phyloP scores from a whole-genome alignment of 35 echinoderm and acorn worm genomes.

The Apostichopus japonicus region DNA sequence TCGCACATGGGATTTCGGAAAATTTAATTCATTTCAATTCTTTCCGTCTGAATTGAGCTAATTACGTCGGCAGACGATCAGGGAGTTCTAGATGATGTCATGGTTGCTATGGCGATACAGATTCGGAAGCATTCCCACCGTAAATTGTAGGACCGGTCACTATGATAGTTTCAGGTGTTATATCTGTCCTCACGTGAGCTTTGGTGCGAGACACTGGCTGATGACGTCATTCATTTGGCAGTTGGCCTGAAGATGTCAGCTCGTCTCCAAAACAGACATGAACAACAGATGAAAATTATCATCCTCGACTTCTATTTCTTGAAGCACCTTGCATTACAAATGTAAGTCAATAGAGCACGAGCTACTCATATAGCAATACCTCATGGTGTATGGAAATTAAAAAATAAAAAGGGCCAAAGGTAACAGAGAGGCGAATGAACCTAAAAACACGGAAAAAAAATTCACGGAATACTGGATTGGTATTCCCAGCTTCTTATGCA shows the following conservation, averaged over 20 bases:
- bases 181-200: not conserved
- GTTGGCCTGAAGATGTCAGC: slow-evolving; percentile 21
- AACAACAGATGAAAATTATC: not conserved
- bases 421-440: no score
- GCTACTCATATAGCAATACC: no score
- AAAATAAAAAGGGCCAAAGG: no score
- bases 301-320: not conserved
- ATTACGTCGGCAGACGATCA: slow-evolving; percentile 36
- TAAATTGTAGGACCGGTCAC: not conserved
- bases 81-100: slow-evolving; percentile 21
- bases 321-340: not conserved
- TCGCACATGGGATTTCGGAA: slow-evolving; percentile 2
- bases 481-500: no score
- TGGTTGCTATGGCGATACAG: slow-evolving; percentile 5
- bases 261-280: slow-evolving; percentile 6
- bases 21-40: slow-evolving; percentile 52
- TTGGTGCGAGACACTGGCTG: not conserved
- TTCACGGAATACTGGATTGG: no score
- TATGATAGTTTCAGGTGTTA: slow-evolving; percentile 1
- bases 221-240: slow-evolving; percentile 14
- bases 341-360: no score
- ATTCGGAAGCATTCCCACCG: slow-evolving; percentile 22
- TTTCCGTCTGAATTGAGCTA: slow-evolving; percentile 47
- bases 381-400: no score
- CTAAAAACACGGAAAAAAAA: no score